Evolutionary conservation across 2,113 vertebrate genomes (phyloP), one percentile per base, ranked within the genome.

Genomic region (Campylorhamphus procurvoides): DNA sequence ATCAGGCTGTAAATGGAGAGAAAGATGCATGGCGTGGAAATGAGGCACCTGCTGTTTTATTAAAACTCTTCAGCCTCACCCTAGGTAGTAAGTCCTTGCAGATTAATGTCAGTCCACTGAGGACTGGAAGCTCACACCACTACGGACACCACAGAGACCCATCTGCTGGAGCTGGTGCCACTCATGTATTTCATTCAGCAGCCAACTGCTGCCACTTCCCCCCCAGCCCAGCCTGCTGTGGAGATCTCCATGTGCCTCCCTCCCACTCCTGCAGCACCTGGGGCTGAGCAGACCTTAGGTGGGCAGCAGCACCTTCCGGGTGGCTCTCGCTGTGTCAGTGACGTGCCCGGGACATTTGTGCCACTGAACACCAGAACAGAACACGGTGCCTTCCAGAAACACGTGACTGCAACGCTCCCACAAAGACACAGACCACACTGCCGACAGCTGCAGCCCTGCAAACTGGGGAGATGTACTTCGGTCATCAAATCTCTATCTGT

Each of bases 201-300:
- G 46, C 19, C n/a, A 42, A 40, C 53, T 27, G 66, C 49, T 60
- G 87, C 25, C 2, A 1, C 68, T 6, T 46, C 20, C 40, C 17
- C 35, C n/a, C 25, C 52, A 77, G 79, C 3, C 27, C 18, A 72
- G 67, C 39, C 46, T 0, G 0, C 1, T 0, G 47, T 56, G 0
- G 16, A 27, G 67, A 15, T 14, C 58, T 55, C n/a, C 14, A 15
- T 0, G 15, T 1, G 59, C 31, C 37, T 58, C 37, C n/a, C n/a
- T n/a, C 37, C 37, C 62, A 44, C 62, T 87, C 40, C 33, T 47
- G 37, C 40, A 25, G 69, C 53, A 68, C 40, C 55, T 2, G 1
- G 39, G 62, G 62, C 40, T 0, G 4, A 47, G 60, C 37, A 27
- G 40, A 40, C 72, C 46, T 35, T 27, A 16, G 47, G 46, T 59